A percentile compares a stretch with the other conserved stretches of the same genome.
Conservation (phyloP, 1,140 invertebrate genomes). For the Drosophila malerkotliana region DNA sequence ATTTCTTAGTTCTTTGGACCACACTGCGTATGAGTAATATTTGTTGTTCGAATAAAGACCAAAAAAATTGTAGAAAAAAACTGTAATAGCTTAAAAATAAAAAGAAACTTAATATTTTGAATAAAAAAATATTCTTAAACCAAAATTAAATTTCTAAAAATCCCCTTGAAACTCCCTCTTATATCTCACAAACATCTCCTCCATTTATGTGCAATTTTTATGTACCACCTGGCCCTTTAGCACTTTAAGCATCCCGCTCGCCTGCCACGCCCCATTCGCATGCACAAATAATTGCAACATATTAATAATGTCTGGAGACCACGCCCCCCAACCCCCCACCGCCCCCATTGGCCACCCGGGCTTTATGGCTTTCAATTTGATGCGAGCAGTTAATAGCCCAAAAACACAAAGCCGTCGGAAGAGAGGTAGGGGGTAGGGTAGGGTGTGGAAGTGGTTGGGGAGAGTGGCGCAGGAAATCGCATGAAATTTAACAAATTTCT, state of each 20-base stretch:
- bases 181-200: constrained; percentile 3
- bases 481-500: constrained; percentile 64
- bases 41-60: no score
- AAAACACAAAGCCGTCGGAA: constrained; percentile 29
- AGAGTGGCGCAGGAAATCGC: constrained; percentile 43
- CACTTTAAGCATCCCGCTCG: not conserved
- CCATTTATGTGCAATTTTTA: constrained; percentile 46
- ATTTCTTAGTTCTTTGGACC: no score
- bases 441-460: not conserved
- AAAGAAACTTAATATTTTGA: no score
- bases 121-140: not conserved
- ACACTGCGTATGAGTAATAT: no score
- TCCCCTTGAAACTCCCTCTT: not conserved
- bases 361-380: constrained; percentile 62
- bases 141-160: not conserved
- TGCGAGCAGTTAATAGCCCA: constrained; percentile 60
- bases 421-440: not conserved
- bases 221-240: constrained; percentile 28
- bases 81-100: no score
- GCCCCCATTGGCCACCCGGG: not conserved
- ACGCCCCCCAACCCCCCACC: not conserved
- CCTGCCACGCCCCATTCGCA: constrained; percentile 8
- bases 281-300: constrained; percentile 69
- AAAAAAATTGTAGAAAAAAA: no score
- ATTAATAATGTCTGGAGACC: constrained; percentile 54